A percentile compares a stretch with the other conserved stretches of the same genome.
phyloP scores from a whole-genome alignment of 2,113 vertebrate species.

The Glaucidium brasilianum region DNA sequence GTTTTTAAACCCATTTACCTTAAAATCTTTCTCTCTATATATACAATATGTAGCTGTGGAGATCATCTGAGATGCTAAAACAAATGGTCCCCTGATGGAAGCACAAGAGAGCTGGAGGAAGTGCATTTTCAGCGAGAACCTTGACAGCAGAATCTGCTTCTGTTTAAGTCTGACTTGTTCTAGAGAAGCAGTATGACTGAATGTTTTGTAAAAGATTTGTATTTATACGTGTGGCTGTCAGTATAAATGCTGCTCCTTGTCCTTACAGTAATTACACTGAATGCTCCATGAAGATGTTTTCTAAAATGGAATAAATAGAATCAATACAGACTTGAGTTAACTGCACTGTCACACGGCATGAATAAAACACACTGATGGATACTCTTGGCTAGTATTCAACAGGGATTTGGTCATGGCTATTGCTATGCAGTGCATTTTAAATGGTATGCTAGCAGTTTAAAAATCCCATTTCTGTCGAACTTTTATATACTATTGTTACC shows the following conservation, averaged over 20 bases:
- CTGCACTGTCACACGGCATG: not conserved
- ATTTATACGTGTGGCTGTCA: not conserved
- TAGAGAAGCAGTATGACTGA: not conserved
- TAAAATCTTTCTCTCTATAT: not conserved
- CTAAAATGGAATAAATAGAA: slow-evolving; percentile 26
- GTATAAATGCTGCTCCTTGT: not conserved
- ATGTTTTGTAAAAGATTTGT: slow-evolving; percentile 1
- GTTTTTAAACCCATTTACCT: not conserved
- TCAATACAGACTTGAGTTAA: not conserved
- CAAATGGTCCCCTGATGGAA: not conserved
- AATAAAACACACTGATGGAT: slow-evolving; percentile 23
- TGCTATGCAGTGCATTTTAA: slow-evolving; percentile 13
- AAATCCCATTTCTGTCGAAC: not conserved
- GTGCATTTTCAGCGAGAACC: slow-evolving; percentile 11
- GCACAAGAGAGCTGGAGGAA: not conserved
- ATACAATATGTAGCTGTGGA: not conserved
- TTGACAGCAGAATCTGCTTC: not conserved
- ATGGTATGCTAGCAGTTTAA: not conserved
- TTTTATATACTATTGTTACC: not conserved
- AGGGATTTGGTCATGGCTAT: slow-evolving; percentile 1
- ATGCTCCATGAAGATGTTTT: slow-evolving; percentile 7
- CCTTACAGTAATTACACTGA: not conserved
- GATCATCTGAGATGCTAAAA: not conserved
- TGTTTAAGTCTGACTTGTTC: not conserved
- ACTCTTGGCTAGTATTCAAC: slow-evolving; percentile 9